phyloP scores from a whole-genome alignment of 2,113 vertebrate species.

The Bolborhynchus lineola region DNA sequence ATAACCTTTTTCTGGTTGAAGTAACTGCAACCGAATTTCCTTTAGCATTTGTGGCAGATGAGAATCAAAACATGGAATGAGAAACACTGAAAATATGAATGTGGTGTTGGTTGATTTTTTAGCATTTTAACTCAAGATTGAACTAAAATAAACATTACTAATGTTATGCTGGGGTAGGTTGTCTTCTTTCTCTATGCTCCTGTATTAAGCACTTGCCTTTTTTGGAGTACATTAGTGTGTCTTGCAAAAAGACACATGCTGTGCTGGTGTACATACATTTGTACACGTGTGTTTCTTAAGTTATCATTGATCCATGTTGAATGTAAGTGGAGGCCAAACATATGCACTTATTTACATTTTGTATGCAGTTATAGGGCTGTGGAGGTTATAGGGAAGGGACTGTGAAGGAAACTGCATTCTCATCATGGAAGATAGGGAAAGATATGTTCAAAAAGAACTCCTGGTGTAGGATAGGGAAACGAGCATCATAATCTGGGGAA shows the following conservation, averaged over 20 bases:
- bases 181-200: not conserved
- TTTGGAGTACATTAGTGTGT: not conserved
- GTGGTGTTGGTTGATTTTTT: not conserved
- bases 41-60: not conserved
- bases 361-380: not conserved
- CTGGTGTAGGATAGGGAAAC: not conserved
- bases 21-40: not conserved
- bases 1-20: constrained; percentile 56
- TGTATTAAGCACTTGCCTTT: not conserved
- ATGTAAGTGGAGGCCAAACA: not conserved
- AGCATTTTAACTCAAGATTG: not conserved
- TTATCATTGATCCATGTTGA: not conserved
- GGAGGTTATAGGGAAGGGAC: not conserved
- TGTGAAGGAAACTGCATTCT: not conserved
- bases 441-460: not conserved
- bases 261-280: not conserved
- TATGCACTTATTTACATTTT: not conserved
- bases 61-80: not conserved
- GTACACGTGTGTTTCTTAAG: not conserved
- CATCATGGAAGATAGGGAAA: not conserved
- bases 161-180: rapidly evolving
- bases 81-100: not conserved
- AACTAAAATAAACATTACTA: not conserved
- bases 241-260: not conserved
- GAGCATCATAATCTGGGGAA: not conserved